Conservation (phyloP, 2,113 vertebrate species). For the Laticauda laticaudata region DNA sequence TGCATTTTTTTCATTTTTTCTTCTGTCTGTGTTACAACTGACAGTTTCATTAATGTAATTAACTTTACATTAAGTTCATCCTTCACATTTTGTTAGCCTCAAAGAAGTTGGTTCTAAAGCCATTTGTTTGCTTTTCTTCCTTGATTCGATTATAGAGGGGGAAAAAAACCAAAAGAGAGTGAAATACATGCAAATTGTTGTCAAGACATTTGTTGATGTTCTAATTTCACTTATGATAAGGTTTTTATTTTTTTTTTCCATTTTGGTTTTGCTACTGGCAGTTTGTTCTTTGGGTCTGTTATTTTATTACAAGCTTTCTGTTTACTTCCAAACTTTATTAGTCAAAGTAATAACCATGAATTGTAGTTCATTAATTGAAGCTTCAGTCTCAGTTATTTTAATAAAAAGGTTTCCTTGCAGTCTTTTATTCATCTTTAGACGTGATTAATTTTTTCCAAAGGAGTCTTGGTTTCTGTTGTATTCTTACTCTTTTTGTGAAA, state of each 20-base stretch:
- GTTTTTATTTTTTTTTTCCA: background rate
- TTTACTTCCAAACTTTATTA: constrained; percentile 58
- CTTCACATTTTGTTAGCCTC: background rate
- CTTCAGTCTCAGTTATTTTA: constrained; percentile 54
- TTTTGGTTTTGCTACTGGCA: constrained; percentile 31
- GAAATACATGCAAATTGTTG: constrained; percentile 34
- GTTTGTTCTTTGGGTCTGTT: constrained; percentile 18
- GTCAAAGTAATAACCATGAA: constrained; percentile 49
- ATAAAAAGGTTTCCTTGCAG: constrained; percentile 50
- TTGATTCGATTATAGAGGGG: background rate
- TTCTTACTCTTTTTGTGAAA: constrained; percentile 37
- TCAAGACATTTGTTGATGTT: constrained; percentile 31
- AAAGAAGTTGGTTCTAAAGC: background rate
- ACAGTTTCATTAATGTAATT: background rate
- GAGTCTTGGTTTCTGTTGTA: constrained; percentile 39
- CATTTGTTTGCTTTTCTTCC: background rate
- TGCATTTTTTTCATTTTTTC: background rate
- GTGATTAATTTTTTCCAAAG: constrained; percentile 54
- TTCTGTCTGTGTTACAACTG: background rate
- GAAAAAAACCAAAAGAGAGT: background rate
- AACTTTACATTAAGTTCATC: constrained; percentile 9
- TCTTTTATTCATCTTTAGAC: constrained; percentile 56
- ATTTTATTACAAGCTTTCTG: constrained; percentile 46
- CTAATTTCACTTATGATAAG: constrained; percentile 12
- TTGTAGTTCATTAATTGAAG: constrained; percentile 61